Base-by-base conservation (phyloP, 2,888 invertebrate genomes). In the Pristionchus maxplancki region DNA sequence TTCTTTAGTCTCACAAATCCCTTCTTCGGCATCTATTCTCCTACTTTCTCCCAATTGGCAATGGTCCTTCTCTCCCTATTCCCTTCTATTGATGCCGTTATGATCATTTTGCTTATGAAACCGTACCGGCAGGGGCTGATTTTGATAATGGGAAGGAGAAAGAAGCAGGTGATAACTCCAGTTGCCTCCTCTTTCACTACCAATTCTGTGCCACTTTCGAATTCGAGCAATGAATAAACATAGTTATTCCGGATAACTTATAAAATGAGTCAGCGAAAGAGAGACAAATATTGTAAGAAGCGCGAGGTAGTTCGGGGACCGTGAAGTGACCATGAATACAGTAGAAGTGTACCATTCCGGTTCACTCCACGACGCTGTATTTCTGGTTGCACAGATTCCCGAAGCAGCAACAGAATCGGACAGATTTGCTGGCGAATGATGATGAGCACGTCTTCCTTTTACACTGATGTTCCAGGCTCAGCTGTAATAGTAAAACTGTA, bases 101-200 rank as follows among this genome's bases (percentile, higher is more conserved):
- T 71, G 34, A 71, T 71, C 40, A 71, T 71, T 24, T 17, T 71
- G 37, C 71, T 37, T 15, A 71, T 71, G 71, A 71, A 37, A 71
- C 71, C 71, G 71, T 71, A 71, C 20, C 34, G 71, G 31, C 9
- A 67, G 3, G 31, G 64, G 64, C 31, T 67, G 64, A 11, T 67
- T 2, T 28, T 1, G 15, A 17, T 31, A 17, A 11, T 31, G 31
- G 15, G 64, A 4, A 24, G 34, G 11, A 31, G 31, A 6, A 31
- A 3, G 8, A 58, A 4, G 24, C 58, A 58, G 58, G 58, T 58
- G 20, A 58, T 58, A 4, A 24, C 20, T 58, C 20, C 58, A 24
- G 15, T 58, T 6, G 58, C 58, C 20, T 24, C 24, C 6, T 24
- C 58, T 24, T 58, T 58, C 58, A 58, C 24, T 20, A 24, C 58